Percentiles rank a stretch among this genome's conserved stretches.
These are phyloP conservation scores for Leptopilina clavipes DNA, from an alignment of 1,140 invertebrate genomes.

Conservation along the genomic window DNA sequence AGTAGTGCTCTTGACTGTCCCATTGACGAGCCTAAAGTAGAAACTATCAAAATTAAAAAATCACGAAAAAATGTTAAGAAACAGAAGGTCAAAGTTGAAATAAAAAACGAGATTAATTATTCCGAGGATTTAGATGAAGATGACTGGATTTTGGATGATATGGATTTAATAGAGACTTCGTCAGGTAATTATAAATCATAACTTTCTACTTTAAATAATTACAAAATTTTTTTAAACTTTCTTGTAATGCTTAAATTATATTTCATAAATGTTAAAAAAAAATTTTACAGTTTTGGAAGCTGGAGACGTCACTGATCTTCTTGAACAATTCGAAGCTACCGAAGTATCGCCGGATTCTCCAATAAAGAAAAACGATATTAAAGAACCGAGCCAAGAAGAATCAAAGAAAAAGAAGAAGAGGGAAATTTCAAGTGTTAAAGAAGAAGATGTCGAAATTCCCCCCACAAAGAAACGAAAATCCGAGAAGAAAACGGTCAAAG, in stretches of 20 bases:
- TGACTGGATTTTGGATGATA: background rate
- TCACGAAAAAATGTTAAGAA: slow-evolving; percentile 37
- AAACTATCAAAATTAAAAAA: slow-evolving; percentile 37
- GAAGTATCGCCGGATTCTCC: slow-evolving; percentile 48
- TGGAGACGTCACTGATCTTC: slow-evolving; percentile 73
- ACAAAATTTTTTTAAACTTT: no score
- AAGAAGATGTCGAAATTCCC: slow-evolving; percentile 12
- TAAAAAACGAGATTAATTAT: slow-evolving; percentile 22
- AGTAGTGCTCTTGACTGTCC: background rate
- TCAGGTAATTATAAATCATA: no score
- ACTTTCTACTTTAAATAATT: no score
- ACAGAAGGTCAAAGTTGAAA: background rate
- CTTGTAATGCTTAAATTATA: no score
- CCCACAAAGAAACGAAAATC: slow-evolving; percentile 52
- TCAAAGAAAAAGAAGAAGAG: background rate
- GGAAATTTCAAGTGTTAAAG: background rate
- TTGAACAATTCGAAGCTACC: slow-evolving; percentile 77
- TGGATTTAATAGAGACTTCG: slow-evolving; percentile 38
- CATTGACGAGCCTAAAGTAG: background rate
- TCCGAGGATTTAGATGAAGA: slow-evolving; percentile 1
- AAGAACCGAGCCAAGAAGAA: background rate
- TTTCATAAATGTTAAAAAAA: no score
- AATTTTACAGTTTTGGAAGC: slow-evolving; percentile 74
- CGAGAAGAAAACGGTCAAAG: slow-evolving; percentile 44
- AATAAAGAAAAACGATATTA: background rate